phyloP scores from a whole-genome alignment of 2,888 invertebrate genomes.

The Leptinotarsa tumamoca region DNA sequence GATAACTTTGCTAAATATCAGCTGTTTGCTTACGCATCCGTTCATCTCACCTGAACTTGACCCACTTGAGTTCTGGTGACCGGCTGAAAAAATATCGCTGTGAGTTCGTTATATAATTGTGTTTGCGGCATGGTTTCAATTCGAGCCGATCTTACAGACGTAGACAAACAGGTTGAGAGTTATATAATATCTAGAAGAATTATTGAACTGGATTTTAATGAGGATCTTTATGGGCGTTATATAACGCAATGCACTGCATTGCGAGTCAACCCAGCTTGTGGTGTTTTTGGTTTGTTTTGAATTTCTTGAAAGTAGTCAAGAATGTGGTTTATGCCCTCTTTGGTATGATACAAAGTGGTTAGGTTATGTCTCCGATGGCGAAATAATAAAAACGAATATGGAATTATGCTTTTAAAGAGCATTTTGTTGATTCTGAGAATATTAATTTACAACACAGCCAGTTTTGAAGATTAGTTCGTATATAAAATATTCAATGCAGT shows the following conservation, averaged over 20 bases:
- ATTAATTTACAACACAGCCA: too few species aligned
- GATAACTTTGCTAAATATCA: neutral
- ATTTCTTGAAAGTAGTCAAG: neutral
- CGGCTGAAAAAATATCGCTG: conserved; percentile 8
- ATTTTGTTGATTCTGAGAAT: too few species aligned
- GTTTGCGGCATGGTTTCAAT: neutral
- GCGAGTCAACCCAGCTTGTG: neutral
- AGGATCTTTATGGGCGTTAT: neutral
- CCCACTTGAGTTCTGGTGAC: conserved; percentile 19
- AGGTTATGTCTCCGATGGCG: neutral
- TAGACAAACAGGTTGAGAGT: conserved; percentile 2
- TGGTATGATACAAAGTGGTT: neutral
- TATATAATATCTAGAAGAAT: conserved; percentile 20
- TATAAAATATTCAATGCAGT: too few species aligned
- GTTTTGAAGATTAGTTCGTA: too few species aligned
- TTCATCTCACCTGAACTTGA: conserved; percentile 18
- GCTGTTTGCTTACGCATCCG: conserved; percentile 6
- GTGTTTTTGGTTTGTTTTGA: neutral
- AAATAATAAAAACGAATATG: neutral
- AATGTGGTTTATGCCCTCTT: neutral
- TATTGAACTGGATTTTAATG: neutral
- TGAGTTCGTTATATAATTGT: conserved; percentile 4
- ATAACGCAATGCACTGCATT: neutral
- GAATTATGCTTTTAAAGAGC: too few species aligned
- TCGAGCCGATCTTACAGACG: neutral